Conservation (phyloP, 2,113 vertebrate genomes). For the Brachyistius frenatus region DNA sequence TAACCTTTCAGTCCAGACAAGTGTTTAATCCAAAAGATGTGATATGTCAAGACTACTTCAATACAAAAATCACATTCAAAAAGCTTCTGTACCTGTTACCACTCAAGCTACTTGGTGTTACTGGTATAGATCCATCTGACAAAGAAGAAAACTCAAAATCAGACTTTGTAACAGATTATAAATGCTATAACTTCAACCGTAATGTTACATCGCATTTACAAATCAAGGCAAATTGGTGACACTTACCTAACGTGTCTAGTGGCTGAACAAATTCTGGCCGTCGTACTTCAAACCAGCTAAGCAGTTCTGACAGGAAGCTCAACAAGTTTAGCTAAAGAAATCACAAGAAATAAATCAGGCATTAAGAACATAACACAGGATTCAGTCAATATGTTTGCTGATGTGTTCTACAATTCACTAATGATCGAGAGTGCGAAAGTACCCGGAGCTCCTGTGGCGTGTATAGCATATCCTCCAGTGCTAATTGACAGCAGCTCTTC, state of each 20-base stretch:
- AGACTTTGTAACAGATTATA: not conserved
- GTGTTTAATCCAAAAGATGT: not conserved
- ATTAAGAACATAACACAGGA: not conserved
- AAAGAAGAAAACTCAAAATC: slow-evolving; percentile 22
- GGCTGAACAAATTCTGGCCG: slow-evolving; percentile 92
- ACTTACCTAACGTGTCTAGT: slow-evolving; percentile 82
- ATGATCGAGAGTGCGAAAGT: slow-evolving; percentile 13
- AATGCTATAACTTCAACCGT: not conserved
- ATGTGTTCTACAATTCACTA: not conserved
- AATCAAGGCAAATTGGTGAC: not conserved
- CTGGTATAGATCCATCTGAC: slow-evolving; percentile 77
- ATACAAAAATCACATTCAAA: slow-evolving; percentile 15
- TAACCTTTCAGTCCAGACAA: not conserved
- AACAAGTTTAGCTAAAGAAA: slow-evolving; percentile 86
- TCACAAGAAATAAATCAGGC: slow-evolving; percentile 9
- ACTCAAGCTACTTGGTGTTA: slow-evolving; percentile 66
- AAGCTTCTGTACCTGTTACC: slow-evolving; percentile 77
- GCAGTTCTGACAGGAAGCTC: slow-evolving; percentile 90
- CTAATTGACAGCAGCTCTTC: slow-evolving; percentile 88
- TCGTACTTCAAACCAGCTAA: slow-evolving; percentile 90
- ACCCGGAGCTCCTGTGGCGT: slow-evolving; percentile 88
- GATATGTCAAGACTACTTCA: not conserved
- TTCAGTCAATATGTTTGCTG: not conserved
- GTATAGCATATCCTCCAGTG: slow-evolving; percentile 90
- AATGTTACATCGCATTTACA: not conserved